Evolutionary conservation across 2,113 vertebrate genomes (phyloP).

Genomic region (Stictonetta naevosa): DNA sequence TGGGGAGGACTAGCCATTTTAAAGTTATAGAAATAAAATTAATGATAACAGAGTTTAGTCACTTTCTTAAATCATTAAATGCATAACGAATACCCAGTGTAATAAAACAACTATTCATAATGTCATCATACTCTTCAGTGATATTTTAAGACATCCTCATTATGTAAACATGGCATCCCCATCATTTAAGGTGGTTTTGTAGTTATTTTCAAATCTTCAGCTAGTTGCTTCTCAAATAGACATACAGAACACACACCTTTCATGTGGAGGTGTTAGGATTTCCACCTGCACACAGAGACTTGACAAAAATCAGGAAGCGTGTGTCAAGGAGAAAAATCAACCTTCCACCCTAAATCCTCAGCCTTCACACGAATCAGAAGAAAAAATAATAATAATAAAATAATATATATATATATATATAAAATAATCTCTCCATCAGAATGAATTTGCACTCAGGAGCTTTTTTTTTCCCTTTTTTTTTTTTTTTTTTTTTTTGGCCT

Average conservation of each 20-base stretch:
- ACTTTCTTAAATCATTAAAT: background rate
- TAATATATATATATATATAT: no score
- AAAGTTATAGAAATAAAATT: background rate
- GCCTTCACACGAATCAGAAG: background rate
- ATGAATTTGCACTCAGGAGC: background rate
- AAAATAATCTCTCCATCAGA: background rate
- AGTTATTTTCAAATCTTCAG: background rate
- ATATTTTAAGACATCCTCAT: background rate
- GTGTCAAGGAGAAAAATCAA: background rate
- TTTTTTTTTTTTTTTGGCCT: no score
- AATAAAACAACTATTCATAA: background rate
- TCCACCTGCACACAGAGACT: background rate
- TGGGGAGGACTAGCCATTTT: background rate
- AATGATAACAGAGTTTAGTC: background rate
- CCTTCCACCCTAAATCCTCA: background rate
- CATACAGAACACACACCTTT: background rate
- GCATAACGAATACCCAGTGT: background rate
- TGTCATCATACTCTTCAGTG: background rate
- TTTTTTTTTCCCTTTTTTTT: no score
- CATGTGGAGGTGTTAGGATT: background rate
- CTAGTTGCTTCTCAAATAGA: fast-evolving
- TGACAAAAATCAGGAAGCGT: background rate
- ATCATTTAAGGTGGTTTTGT: background rate
- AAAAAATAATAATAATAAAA: background rate
- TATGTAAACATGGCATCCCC: background rate